Evolutionary conservation across 2,888 invertebrate species (phyloP), one percentile per base, ranked within the genome.

Genomic region (Linyphia triangularis): DNA sequence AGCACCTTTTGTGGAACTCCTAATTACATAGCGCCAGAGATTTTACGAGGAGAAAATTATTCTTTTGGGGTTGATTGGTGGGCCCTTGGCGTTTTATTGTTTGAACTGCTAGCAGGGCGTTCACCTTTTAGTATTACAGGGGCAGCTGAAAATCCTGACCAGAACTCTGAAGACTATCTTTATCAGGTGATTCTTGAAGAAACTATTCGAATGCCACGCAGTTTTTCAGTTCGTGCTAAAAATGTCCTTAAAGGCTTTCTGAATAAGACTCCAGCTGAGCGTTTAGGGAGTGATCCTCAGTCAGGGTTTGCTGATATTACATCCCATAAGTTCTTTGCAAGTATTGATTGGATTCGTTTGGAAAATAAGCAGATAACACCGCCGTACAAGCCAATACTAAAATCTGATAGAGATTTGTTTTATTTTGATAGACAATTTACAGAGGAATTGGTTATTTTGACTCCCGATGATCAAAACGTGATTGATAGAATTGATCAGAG

Each of bases 401-500:
- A 97, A 93, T 97, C 96, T 89, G 99, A 99, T 93, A 95, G 98
- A 90, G 99, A 99, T 94, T 95, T 99, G 93, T 98, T 98, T 92
- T 98, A 99, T 95, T 99, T 99, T 95, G 99, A 99, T 92, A 98
- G 98, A 2, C 98, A 98, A 94, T 99, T 99, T 94, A 99, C 99
- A 91, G 98, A 98, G 93, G 99, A 99, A 93, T 98, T 98, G 79
- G 98, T 99, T 86, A 97, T 97, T 93, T 95, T 99, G 92, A 99
- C 99, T 90, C 98, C 98, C 69, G 99, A 99, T 93, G 98, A 99
- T 94, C 97, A 97, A 92, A 95, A 96, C 92, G 96, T 97, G 92
- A 98, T 98, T 92, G 97, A 97, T 91, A 97, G 96, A 93, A 99
- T 99, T 92, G 99, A 99, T 95, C 99, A 99, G 94, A 96, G 98